Evolutionary conservation across 2,888 invertebrate species (phyloP).

Genomic region (Alloplasta piceator): DNA sequence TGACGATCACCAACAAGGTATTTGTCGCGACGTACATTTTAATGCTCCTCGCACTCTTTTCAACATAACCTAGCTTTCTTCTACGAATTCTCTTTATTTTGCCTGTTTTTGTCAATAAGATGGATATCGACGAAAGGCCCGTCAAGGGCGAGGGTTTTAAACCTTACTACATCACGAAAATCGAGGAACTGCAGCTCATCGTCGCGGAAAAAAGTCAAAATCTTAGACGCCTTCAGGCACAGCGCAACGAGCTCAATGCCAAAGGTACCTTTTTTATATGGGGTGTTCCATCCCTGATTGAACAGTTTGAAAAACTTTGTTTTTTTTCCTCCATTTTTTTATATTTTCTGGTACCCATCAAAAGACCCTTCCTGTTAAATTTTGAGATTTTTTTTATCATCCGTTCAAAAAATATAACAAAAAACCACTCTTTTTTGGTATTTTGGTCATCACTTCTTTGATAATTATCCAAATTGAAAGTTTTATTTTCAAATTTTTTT

Average conservation of each 20-base stretch:
- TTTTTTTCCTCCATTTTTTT: too few relatives aligned
- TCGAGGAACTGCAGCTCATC: slow-evolving; percentile 97
- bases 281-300: too few relatives aligned
- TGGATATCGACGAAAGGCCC: slow-evolving; percentile 89
- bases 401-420: too few relatives aligned
- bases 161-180: slow-evolving; percentile 98
- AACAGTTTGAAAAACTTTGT: too few relatives aligned
- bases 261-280: slow-evolving; percentile 93
- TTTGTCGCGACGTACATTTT: slow-evolving; percentile 31
- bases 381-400: too few relatives aligned
- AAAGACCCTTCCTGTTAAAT: too few relatives aligned
- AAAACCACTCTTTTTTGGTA: too few relatives aligned
- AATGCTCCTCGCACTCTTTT: background rate
- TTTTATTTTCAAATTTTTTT: too few relatives aligned
- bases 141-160: slow-evolving; percentile 94
- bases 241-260: slow-evolving; percentile 99
- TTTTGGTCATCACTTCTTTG: too few relatives aligned
- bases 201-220: slow-evolving; percentile 99
- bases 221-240: slow-evolving; percentile 97
- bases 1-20: slow-evolving; percentile 81
- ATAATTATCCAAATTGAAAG: too few relatives aligned
- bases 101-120: slow-evolving; percentile 81
- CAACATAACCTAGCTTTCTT: slow-evolving; percentile 23
- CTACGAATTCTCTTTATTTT: slow-evolving; percentile 27
- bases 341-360: too few relatives aligned